phyloP scores from a whole-genome alignment of 2,113 vertebrate genomes.

The Azemiops feae region DNA sequence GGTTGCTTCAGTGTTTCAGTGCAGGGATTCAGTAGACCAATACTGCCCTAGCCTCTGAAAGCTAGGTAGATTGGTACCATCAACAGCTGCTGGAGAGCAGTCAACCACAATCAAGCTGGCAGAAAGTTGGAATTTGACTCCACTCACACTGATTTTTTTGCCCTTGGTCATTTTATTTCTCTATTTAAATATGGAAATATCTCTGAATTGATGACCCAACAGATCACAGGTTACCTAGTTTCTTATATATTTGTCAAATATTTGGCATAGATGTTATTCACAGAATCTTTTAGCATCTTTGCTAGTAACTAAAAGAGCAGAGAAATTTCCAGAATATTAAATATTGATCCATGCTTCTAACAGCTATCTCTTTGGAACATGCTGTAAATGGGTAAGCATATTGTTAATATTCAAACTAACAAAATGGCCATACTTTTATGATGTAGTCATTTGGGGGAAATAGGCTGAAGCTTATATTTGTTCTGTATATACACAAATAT shows the following conservation, averaged over 20 bases:
- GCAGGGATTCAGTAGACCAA: neutral
- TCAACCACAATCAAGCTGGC: neutral
- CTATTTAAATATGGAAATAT: neutral
- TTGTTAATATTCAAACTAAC: neutral
- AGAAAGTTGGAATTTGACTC: neutral
- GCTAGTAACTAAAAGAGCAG: neutral
- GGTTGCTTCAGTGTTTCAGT: neutral
- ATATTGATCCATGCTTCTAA: neutral
- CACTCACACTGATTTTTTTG: neutral
- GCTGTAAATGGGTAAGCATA: neutral
- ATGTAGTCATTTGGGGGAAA: neutral
- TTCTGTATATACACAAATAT: neutral
- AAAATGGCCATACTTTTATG: neutral
- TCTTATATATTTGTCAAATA: constrained; percentile 24
- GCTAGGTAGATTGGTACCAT: neutral
- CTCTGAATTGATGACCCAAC: neutral
- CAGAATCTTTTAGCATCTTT: constrained; percentile 12
- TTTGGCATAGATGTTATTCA: constrained; percentile 19
- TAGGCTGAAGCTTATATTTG: neutral
- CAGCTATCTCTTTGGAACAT: neutral
- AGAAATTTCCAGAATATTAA: neutral
- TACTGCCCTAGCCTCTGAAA: neutral
- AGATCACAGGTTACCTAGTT: neutral
- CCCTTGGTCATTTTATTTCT: neutral
- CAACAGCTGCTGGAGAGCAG: neutral